phyloP scores from a whole-genome alignment of 2,888 invertebrate genomes.

The Drosophila sordidapex region DNA sequence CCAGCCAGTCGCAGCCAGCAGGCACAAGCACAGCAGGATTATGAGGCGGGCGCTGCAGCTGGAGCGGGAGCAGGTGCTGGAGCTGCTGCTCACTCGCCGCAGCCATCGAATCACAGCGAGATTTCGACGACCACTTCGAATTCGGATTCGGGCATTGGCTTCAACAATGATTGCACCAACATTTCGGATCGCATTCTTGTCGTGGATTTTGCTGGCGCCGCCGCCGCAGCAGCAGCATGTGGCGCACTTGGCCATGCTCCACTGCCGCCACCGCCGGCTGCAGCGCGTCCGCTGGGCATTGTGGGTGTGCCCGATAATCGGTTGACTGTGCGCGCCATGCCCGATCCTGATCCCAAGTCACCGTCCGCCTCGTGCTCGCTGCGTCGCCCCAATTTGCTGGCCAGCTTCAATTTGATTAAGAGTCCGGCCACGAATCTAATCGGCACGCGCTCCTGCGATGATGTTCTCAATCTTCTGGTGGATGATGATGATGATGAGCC shows the following conservation, averaged over 20 bases:
- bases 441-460: slow-evolving; percentile 86
- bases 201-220: slow-evolving; percentile 87
- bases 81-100: slow-evolving; percentile 90
- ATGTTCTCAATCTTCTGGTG: slow-evolving; percentile 85
- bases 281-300: slow-evolving; percentile 79
- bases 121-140: slow-evolving; percentile 94
- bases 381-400: slow-evolving; percentile 77
- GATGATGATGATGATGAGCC: slow-evolving; percentile 68
- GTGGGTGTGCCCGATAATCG: slow-evolving; percentile 83
- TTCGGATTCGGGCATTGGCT: slow-evolving; percentile 97
- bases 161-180: slow-evolving; percentile 94
- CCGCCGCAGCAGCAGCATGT: slow-evolving; percentile 20
- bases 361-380: slow-evolving; percentile 53
- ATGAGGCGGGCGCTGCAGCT: slow-evolving; percentile 62
- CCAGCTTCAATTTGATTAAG: slow-evolving; percentile 86
- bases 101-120: slow-evolving; percentile 93
- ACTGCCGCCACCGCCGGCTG: slow-evolving; percentile 45
- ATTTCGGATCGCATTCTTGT: slow-evolving; percentile 92
- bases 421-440: slow-evolving; percentile 81
- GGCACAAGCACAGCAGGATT: slow-evolving; percentile 46
- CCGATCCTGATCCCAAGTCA: slow-evolving; percentile 85
- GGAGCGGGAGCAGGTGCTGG: slow-evolving; percentile 65
- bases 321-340: slow-evolving; percentile 89
- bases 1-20: slow-evolving; percentile 79
- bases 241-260: slow-evolving; percentile 36